Conservation (phyloP, 1,140 invertebrate species). For the Drosophila baimaii region DNA sequence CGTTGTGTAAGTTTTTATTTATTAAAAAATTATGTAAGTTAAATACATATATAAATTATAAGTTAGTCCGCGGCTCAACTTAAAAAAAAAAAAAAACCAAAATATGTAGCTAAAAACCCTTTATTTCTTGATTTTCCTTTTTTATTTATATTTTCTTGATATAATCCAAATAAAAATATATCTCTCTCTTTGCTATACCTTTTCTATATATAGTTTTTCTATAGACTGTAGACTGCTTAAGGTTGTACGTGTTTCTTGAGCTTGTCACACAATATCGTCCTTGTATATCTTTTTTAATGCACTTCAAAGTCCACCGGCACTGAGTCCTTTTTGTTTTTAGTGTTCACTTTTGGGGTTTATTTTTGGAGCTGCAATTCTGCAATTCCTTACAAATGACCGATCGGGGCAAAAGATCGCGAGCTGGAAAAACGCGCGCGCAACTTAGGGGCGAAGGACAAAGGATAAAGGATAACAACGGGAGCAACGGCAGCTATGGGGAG, state of each 20-base stretch:
- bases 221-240: slow-evolving; percentile 1
- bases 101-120: too few species aligned
- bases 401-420: slow-evolving; percentile 31
- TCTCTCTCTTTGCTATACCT: slow-evolving; percentile 18
- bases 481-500: too few species aligned
- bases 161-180: too few species aligned
- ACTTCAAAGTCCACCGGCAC: slow-evolving; percentile 36
- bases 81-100: too few species aligned
- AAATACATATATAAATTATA: too few species aligned
- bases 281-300: background rate
- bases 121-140: too few species aligned
- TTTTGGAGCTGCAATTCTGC: too few species aligned
- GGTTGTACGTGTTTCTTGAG: background rate
- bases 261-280: slow-evolving; percentile 7
- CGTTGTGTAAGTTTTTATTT: too few species aligned
- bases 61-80: too few species aligned
- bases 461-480: slow-evolving; percentile 1
- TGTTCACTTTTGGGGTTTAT: slow-evolving; percentile 4
- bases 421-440: slow-evolving; percentile 64
- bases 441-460: slow-evolving; percentile 29
- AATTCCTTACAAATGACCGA: background rate
- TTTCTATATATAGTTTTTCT: slow-evolving; percentile 7
- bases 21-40: too few species aligned
- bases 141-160: background rate
- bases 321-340: background rate